These are phyloP conservation scores for Platycnemis pennipes DNA, from an alignment of 2,888 invertebrate species.

Conservation along the genomic window DNA sequence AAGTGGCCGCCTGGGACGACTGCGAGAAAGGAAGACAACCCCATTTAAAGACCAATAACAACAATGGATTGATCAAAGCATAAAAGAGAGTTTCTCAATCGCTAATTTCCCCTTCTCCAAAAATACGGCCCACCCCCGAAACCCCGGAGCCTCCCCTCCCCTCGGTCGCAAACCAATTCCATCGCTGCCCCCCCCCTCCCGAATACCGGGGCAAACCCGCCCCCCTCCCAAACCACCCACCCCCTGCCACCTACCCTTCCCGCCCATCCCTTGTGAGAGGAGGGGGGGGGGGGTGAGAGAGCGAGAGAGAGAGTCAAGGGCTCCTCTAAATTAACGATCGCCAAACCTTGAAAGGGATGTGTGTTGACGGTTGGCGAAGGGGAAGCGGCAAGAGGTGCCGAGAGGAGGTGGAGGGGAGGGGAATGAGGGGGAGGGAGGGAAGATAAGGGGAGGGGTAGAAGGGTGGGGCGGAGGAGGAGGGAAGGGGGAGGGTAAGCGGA, in stretches of 20 bases:
- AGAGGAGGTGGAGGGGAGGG: not conserved
- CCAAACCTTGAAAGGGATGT: conserved; percentile 46
- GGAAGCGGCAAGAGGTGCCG: not conserved
- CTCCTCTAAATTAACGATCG: conserved; percentile 49
- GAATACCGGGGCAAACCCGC: no score
- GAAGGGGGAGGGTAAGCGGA: not conserved
- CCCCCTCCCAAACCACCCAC: not conserved
- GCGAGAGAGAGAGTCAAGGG: not conserved
- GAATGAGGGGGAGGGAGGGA: not conserved
- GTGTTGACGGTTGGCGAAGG: not conserved
- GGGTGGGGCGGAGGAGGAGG: not conserved
- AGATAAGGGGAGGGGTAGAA: not conserved
- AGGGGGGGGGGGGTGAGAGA: not conserved
- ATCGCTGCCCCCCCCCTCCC: not conserved
- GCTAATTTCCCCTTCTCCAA: not conserved
- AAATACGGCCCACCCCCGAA: not conserved
- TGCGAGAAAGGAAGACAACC: not conserved
- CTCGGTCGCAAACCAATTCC: not conserved
- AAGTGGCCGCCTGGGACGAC: not conserved
- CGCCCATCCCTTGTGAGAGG: not conserved
- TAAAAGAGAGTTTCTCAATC: not conserved
- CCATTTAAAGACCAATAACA: not conserved
- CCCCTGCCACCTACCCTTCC: not conserved
- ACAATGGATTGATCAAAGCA: not conserved
- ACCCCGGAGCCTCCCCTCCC: not conserved